Evolutionary conservation across 1,140 invertebrate genomes (phyloP), one percentile per base, ranked within the genome.

Genomic region (Chironomus tepperi): DNA sequence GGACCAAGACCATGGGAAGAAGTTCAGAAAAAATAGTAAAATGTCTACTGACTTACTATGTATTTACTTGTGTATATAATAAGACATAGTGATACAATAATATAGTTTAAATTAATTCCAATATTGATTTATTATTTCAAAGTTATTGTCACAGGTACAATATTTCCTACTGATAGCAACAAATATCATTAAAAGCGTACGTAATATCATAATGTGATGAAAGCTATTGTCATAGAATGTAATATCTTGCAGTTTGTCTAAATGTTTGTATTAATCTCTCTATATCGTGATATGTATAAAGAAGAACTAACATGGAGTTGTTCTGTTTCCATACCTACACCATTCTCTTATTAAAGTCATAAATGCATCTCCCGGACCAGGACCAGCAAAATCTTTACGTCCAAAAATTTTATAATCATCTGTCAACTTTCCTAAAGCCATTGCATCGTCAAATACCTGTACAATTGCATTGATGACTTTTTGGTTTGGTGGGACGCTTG

Each of bases 1-100:
- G 91, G 91, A 2, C 88, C 91, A 7, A 84, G 93, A 75, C 92
- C 92, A 12, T 94, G 92, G 92, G 91, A 94, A 79, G 86, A 90
- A 78, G 74, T 78, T 3, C 65, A n/a, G 12, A 12, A 16, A 9
- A 24, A 73, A 7, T 12, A 12, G n/a, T 47, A 47, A 47, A 47
- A 12, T 47, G 9, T 57, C n/a, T 57, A 1, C 5, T 57, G 9
- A 5, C 12, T 0, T 57, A 1, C 5, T 1, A 57, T 12, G 12
- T 47, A 57, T 57, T 57, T 57, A 34, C 24, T 34, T 34, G 24
- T 34, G 24, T 34, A 34, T 34, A 34, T 34, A 34, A 34, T 34
- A 34, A 34, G 24, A 34, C 24, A 34, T 34, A 34, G 24, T 34
- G 24, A 34, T 34, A 34, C 24, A 34, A 34, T 34, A 34, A 34